These are phyloP conservation scores for Sylvia atricapilla DNA, from an alignment of 2,113 vertebrate genomes.

Conservation along the genomic window DNA sequence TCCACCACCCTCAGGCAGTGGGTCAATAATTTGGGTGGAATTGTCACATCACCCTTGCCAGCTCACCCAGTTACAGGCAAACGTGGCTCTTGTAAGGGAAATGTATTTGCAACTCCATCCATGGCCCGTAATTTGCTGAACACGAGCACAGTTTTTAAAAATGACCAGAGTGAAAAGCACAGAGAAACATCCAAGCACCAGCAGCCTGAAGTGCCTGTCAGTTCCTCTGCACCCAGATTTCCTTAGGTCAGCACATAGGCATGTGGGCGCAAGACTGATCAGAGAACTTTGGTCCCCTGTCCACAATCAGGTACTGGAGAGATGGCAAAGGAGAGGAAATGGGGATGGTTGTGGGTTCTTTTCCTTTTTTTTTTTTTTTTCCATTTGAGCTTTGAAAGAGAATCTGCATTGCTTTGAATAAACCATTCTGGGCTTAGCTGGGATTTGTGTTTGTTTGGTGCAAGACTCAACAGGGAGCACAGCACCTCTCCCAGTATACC, in stretches of 20 bases:
- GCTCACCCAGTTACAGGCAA: not conserved
- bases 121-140: not conserved
- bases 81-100: not conserved
- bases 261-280: not conserved
- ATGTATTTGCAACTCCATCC: not conserved
- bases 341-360: not conserved
- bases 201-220: conserved; percentile 18
- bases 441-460: not conserved
- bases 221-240: not conserved
- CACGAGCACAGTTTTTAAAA: not conserved
- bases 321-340: not conserved
- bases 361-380: not conserved
- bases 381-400: conserved; percentile 28
- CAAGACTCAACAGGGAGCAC: not conserved
- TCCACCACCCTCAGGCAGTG: not conserved
- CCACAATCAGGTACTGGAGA: not conserved
- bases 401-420: not conserved
- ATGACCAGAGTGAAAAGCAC: not conserved
- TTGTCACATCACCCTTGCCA: not conserved
- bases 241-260: not conserved
- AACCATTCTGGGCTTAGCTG: not conserved
- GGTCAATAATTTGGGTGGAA: not conserved
- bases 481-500: conserved; percentile 1
- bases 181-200: not conserved
- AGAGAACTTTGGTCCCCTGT: conserved; percentile 33